Evolutionary conservation across 2,888 invertebrate species (phyloP), one percentile per base, ranked within the genome.

Genomic region (Unio pictorum): DNA sequence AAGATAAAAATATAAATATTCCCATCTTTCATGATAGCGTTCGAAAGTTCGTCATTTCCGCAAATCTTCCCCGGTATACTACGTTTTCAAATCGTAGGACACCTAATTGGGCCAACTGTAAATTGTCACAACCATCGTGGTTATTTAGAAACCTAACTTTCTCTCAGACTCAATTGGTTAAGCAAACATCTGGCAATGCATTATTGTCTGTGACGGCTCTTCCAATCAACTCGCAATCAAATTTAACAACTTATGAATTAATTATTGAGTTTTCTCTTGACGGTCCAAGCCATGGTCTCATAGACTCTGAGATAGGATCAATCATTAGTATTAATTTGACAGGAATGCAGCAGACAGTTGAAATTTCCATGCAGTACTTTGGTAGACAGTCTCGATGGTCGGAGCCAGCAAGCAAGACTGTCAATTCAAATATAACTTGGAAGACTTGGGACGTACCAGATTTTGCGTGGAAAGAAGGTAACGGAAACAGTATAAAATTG

Each of bases 1-100:
- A 84, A 59, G 81, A 81, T 45, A 82, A 84, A 59, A 84, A 84
- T 63, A 71, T 84, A 0, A 81, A 83, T 62, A 73, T 84, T 11
- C 81, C 84, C 1, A 65, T 84, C 18, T 83, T 78, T 63, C 76
- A 78, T 58, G 68, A 66, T 0, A 66, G 64, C 28, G 65, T 74
- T 7, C 61, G 61, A 17, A 76, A 75, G 57, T 81, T 76, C 64
- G 69, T 70, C 8, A 67, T 84, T 11, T 77, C 78, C 18, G 84
- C 84, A 11, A 75, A 71, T 56, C 68, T 77, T 54, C 83, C 83
- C 4, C 75, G 71, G 59, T 84, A 83, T 67, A 66, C 63, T 23
- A 71, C 82, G 15, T 83, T 78, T 65, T 34, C 64, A 60, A 84
- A 84, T 73, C 66, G 67, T 4, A 68, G 81, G 20, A 71, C 64